Conservation (phyloP, 2,113 vertebrate genomes). For the Galeopterus variegatus region DNA sequence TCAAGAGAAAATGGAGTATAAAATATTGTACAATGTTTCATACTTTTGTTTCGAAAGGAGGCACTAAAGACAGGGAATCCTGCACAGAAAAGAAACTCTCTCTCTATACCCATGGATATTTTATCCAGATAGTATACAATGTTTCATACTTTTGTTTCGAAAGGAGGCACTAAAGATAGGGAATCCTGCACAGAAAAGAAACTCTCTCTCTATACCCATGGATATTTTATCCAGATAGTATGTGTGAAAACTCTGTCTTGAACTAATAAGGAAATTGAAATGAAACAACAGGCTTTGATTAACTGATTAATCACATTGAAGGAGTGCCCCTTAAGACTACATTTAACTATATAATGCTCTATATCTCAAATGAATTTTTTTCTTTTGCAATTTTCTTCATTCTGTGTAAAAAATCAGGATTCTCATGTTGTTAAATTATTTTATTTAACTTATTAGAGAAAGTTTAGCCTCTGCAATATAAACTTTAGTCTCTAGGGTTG, state of each 20-base stretch:
- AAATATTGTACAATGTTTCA: neutral
- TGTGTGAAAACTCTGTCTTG: neutral
- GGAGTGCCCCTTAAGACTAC: neutral
- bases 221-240: neutral
- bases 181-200: neutral
- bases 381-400: neutral
- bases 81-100: neutral
- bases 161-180: neutral
- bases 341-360: neutral
- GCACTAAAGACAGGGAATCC: neutral
- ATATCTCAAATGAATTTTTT: neutral
- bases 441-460: neutral
- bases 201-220: neutral
- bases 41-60: slow-evolving; percentile 12
- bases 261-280: neutral
- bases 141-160: slow-evolving; percentile 1
- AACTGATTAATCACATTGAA: neutral
- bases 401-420: neutral
- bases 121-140: neutral
- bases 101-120: neutral
- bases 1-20: neutral
- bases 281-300: neutral
- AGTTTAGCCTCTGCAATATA: neutral
- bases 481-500: neutral
- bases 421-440: neutral